Percentiles rank a stretch among this genome's conserved stretches.
phyloP scores from a whole-genome alignment of 2,888 invertebrate species.

The Troides oblongomaculatus region DNA sequence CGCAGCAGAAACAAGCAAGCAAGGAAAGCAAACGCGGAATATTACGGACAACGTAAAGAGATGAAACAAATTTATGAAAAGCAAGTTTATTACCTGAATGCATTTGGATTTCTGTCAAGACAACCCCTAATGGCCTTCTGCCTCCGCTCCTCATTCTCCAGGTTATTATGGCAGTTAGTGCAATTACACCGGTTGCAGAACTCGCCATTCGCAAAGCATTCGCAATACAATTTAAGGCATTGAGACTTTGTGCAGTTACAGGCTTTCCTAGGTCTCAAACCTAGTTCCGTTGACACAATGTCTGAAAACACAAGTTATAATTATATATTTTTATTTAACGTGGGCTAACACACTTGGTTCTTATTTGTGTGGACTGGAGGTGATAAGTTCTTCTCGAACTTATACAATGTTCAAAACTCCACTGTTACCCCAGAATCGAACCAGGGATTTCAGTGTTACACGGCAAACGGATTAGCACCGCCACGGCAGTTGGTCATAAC shows the following conservation, averaged over 20 bases:
- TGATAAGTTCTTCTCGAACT: no score
- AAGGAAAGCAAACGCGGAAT: no score
- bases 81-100: slow-evolving; percentile 84
- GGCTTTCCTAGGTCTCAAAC: slow-evolving; percentile 89
- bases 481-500: no score
- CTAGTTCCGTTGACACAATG: slow-evolving; percentile 55
- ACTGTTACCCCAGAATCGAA: no score
- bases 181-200: slow-evolving; percentile 99
- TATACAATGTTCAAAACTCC: no score
- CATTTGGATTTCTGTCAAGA: slow-evolving; percentile 97
- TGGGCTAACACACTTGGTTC: no score
- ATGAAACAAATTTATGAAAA: slow-evolving; percentile 12
- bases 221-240: slow-evolving; percentile 98
- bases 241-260: slow-evolving; percentile 99
- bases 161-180: slow-evolving; percentile 97
- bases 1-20: no score
- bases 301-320: slow-evolving; percentile 38
- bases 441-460: no score
- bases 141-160: slow-evolving; percentile 96
- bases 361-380: no score
- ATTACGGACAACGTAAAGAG: no score
- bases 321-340: not conserved
- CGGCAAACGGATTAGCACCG: no score
- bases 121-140: slow-evolving; percentile 96
- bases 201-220: slow-evolving; percentile 99